Conservation (phyloP, 1,140 invertebrate species). For the Hyposmocoma kahamanoa region DNA sequence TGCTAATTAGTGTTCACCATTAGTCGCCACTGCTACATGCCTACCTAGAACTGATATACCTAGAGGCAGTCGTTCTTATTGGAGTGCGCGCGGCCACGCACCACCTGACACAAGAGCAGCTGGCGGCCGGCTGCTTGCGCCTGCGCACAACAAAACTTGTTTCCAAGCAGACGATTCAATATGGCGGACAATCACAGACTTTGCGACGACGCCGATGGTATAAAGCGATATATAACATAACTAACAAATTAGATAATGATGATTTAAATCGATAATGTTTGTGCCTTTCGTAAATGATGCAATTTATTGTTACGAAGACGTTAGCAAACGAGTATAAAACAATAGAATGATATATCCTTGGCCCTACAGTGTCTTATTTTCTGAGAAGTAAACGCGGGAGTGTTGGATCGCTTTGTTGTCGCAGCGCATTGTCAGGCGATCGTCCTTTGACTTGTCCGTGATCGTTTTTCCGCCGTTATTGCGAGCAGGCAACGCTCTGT, state of each 20-base stretch:
- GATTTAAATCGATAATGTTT: background rate
- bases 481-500: slow-evolving; percentile 27
- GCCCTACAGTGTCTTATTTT: slow-evolving; percentile 15
- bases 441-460: slow-evolving; percentile 41
- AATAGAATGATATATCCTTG: slow-evolving; percentile 5
- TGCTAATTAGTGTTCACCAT: slow-evolving; percentile 27
- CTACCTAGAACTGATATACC: slow-evolving; percentile 3
- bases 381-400: slow-evolving; percentile 21
- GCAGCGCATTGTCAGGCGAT: slow-evolving; percentile 29
- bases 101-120: slow-evolving; percentile 65
- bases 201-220: background rate
- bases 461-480: slow-evolving; percentile 51
- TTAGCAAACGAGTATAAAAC: background rate
- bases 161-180: slow-evolving; percentile 52
- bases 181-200: slow-evolving; percentile 42
- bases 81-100: slow-evolving; percentile 46
- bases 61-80: slow-evolving; percentile 24
- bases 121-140: slow-evolving; percentile 56
- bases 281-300: background rate
- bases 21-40: slow-evolving; percentile 15
- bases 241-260: background rate
- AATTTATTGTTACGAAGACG: background rate
- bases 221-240: background rate
- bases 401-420: slow-evolving; percentile 27
- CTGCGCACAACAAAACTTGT: slow-evolving; percentile 58